Conservation (phyloP, 2,113 vertebrate genomes). For the Empidonax traillii region DNA sequence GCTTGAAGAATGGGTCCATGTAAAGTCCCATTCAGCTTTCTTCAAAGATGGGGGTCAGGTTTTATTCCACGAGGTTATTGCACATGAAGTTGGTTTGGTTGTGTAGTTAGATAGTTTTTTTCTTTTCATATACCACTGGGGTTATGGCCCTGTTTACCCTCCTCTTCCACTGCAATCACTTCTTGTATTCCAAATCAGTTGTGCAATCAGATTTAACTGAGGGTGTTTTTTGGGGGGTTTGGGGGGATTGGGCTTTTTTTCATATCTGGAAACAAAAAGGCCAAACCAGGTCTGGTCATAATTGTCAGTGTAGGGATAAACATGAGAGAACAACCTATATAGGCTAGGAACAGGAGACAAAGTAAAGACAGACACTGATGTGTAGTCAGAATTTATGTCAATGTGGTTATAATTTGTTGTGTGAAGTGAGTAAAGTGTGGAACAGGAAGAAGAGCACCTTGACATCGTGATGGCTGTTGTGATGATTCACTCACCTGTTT, state of each 20-base stretch:
- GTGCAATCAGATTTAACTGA: not conserved
- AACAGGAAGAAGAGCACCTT: not conserved
- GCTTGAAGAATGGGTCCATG: not conserved
- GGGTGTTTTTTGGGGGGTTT: not conserved
- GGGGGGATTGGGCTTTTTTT: not conserved
- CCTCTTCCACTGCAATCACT: not conserved
- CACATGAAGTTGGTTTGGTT: not conserved
- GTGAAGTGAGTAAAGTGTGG: not conserved
- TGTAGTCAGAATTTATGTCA: not conserved
- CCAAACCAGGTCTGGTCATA: not conserved
- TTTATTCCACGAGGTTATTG: not conserved
- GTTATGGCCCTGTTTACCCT: not conserved
- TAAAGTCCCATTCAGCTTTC: not conserved
- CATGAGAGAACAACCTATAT: not conserved
- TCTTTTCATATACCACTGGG: not conserved
- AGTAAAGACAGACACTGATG: accelerated
- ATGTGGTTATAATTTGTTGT: not conserved
- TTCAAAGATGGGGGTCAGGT: not conserved
- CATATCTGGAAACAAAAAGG: not conserved
- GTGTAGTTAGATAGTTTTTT: not conserved
- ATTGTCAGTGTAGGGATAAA: not conserved
- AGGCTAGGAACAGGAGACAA: not conserved
- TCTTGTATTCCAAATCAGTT: not conserved
- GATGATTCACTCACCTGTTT: not conserved
- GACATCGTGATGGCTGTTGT: not conserved